A percentile compares a stretch with the other conserved stretches of the same genome.
These are phyloP conservation scores for Chlamydotis undulata DNA, from an alignment of 2,113 vertebrate genomes.

Conservation along the genomic window DNA sequence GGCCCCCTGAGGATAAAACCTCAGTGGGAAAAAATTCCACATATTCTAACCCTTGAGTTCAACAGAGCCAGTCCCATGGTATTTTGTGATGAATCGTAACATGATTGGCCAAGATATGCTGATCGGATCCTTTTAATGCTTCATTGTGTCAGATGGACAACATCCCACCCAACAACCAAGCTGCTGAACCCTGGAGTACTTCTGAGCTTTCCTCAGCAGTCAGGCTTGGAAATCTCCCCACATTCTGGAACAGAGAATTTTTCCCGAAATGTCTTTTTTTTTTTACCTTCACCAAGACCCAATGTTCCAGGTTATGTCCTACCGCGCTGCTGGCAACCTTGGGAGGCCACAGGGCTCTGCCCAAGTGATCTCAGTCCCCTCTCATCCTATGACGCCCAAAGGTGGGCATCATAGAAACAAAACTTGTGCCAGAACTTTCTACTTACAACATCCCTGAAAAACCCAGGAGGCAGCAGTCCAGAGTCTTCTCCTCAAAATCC, in stretches of 20 bases:
- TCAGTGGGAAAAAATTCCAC: not conserved
- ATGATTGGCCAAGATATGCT: not conserved
- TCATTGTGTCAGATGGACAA: not conserved
- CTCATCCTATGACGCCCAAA: not conserved
- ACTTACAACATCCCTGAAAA: not conserved
- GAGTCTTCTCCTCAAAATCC: not conserved
- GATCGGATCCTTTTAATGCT: not conserved
- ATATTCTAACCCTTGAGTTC: not conserved
- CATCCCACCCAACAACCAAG: not conserved
- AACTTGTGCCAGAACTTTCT: not conserved
- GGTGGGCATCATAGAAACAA: not conserved
- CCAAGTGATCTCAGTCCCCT: not conserved
- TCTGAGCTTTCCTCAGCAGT: not conserved
- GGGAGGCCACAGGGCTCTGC: not conserved
- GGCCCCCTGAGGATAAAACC: not conserved
- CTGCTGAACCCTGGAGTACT: not conserved
- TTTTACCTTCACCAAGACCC: not conserved
- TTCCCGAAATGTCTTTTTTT: accelerated
- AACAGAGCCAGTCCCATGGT: not conserved
- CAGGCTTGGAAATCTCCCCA: not conserved
- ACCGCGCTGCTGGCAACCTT: not conserved
- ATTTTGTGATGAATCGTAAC: not conserved
- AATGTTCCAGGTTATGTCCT: not conserved
- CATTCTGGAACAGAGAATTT: not conserved
- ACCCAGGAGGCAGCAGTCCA: not conserved